Base-by-base conservation (phyloP, 2,797 vertebrate species). In the Agapornis canus region DNA sequence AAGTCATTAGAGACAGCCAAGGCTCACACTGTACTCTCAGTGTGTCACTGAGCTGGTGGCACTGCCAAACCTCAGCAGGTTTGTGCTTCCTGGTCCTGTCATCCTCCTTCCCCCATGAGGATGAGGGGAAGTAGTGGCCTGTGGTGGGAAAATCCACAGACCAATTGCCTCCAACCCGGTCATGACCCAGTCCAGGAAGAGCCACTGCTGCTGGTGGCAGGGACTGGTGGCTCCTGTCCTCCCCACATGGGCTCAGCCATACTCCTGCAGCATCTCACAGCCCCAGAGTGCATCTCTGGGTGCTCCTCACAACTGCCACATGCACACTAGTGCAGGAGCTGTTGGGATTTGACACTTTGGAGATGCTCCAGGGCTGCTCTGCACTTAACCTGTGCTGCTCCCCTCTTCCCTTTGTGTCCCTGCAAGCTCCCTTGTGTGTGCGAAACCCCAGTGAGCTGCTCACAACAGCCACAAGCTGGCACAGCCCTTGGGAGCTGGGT, bases 401-500 rank as follows among this genome's bases (percentile, higher is more conserved):
- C 21, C 8, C 12, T 61, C 25, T 32, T 29, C 11, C 14, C 39
- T 35, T 31, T 12, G 29, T 48, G 40, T 17, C 29, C 51, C 37
- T 77, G 40, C 31, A 40, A n/a, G 19, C 73, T 86, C 37, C 48
- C 43, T 54, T 14, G 52, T 22, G 54, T 32, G 14, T 11, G 0
- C 19, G 2, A 1, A 14, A 26, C 21, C 43, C 25, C 56, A 13
- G 59, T 37, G 17, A 59, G 29, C 65, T 68, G 32, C 48, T 63
- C 48, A 0, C 43, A 13, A 5, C 49, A n/a, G 39, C 57, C 8
- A 2, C 5, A 12, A 60, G 32, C 54, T 59, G 54, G 26, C 29
- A 3, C 2, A 2, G n/a, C 39, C 52, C 6, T 20, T 6, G 6
- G 47, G 25, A 13, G 11, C 21, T 3, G 0, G 29, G 9, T 39